A percentile compares a stretch with the other conserved stretches of the same genome.
phyloP scores from a whole-genome alignment of 1,140 invertebrate species.

The Chironomus tepperi region DNA sequence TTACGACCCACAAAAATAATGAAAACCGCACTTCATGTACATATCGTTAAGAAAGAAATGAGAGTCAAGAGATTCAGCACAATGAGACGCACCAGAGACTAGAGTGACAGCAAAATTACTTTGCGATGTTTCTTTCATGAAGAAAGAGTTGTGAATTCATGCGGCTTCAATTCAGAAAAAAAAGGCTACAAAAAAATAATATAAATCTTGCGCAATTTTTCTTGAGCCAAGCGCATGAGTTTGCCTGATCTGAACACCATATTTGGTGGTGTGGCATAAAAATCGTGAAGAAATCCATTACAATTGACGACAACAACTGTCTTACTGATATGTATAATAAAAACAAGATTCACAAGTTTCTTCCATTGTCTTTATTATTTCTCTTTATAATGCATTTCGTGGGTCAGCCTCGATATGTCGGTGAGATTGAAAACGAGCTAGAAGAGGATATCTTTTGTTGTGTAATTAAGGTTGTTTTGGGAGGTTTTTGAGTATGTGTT shows the following conservation, averaged over 20 bases:
- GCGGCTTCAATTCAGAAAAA: neutral
- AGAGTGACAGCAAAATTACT: neutral
- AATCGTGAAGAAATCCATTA: slow-evolving; percentile 13
- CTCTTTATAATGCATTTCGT: neutral
- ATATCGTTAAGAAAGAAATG: neutral
- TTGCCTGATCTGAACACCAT: neutral
- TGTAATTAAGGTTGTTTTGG: too few species aligned
- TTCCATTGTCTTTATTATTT: neutral
- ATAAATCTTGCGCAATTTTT: slow-evolving; percentile 6
- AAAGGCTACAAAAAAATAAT: neutral
- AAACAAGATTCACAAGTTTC: slow-evolving; percentile 10
- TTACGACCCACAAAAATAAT: neutral
- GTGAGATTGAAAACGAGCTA: too few species aligned
- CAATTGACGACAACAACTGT: slow-evolving; percentile 6
- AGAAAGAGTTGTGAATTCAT: neutral
- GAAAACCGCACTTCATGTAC: neutral
- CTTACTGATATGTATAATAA: neutral
- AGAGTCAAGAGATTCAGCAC: neutral
- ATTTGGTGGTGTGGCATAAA: neutral
- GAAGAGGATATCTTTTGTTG: too few species aligned
- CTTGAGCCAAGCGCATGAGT: neutral
- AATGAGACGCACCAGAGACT: neutral
- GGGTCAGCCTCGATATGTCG: too few species aligned
- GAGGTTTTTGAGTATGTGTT: too few species aligned
- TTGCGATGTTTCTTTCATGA: too few species aligned